Conservation (phyloP, 2,888 invertebrate genomes). For the Muscina levida region DNA sequence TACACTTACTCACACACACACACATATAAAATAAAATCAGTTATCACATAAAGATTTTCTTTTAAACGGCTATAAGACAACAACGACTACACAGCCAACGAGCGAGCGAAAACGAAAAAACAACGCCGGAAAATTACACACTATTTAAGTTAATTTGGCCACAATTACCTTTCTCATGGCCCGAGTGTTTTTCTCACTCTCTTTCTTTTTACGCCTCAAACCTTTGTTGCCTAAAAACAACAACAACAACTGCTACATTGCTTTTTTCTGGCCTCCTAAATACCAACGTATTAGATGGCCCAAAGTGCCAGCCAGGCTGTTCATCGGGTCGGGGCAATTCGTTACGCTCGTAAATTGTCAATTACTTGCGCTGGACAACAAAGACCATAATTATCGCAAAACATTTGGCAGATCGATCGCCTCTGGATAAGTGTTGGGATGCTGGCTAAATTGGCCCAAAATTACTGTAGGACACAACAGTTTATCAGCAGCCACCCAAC, state of each 20-base stretch:
- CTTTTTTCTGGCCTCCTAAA: too few relatives aligned
- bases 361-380: conserved; percentile 42
- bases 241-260: conserved; percentile 3
- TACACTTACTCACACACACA: conserved; percentile 32
- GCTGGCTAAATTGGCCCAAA: not conserved
- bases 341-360: conserved; percentile 66
- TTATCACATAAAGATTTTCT: conserved; percentile 59
- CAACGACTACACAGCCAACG: not conserved
- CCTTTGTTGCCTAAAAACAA: conserved; percentile 10
- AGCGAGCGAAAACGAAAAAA: conserved; percentile 2
- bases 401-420: conserved; percentile 61
- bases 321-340: conserved; percentile 11
- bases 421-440: conserved; percentile 33
- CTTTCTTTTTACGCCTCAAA: conserved; percentile 25
- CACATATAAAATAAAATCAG: too few relatives aligned
- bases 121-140: conserved; percentile 54
- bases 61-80: conserved; percentile 22
- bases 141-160: conserved; percentile 63
- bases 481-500: not conserved
- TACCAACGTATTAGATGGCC: conserved; percentile 50
- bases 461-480: not conserved
- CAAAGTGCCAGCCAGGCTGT: conserved; percentile 1
- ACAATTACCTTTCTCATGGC: conserved; percentile 59
- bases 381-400: conserved; percentile 63
- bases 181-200: not conserved